Evolutionary conservation across 2,797 vertebrate genomes (phyloP).

Genomic region (Pteropus rufus): DNA sequence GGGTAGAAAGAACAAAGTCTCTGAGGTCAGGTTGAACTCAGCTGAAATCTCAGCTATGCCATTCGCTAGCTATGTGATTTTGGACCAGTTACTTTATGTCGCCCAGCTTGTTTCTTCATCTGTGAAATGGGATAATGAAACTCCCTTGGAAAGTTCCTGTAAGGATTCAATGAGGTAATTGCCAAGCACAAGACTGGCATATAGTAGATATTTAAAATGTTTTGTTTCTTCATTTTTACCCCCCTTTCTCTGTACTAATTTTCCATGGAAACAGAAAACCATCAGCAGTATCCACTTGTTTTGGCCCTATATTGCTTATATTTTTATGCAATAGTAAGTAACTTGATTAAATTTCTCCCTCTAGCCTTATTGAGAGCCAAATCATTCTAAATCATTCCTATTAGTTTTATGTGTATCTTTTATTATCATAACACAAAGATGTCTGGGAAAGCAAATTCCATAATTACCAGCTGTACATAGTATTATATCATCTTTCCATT

Average conservation of each 20-base stretch:
- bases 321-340: not conserved
- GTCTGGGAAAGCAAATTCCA: conserved; percentile 1
- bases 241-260: not conserved
- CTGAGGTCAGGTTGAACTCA: not conserved
- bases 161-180: not conserved
- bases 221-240: not conserved
- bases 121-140: conserved; percentile 1
- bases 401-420: not conserved
- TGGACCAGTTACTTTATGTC: not conserved
- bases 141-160: not conserved
- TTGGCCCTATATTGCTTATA: not conserved
- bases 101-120: not conserved
- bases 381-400: not conserved
- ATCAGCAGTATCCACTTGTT: not conserved
- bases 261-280: not conserved
- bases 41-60: not conserved
- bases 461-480: not conserved
- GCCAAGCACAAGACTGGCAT: not conserved
- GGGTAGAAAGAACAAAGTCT: not conserved
- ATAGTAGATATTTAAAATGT: not conserved
- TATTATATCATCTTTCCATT: not conserved
- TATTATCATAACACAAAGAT: conserved; percentile 10
- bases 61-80: not conserved
- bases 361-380: not conserved
- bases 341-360: conserved; percentile 3